These are phyloP conservation scores for Epistrophe grossulariae DNA, from an alignment of 2,888 invertebrate species.

Conservation along the genomic window DNA sequence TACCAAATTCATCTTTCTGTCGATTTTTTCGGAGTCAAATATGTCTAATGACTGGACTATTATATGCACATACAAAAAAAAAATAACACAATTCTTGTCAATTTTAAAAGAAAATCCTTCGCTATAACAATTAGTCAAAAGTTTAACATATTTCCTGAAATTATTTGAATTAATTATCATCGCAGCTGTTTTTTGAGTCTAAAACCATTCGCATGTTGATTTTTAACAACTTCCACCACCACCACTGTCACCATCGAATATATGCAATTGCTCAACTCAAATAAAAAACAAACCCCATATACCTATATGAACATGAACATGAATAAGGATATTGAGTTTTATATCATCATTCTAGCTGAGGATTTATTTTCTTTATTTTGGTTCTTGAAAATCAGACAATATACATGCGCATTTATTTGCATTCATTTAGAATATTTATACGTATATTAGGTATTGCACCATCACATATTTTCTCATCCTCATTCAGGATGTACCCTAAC, in stretches of 20 bases:
- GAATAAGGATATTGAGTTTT: slow-evolving; percentile 14
- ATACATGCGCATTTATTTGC: slow-evolving; percentile 76
- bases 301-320: not conserved
- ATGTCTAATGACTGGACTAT: too few relatives aligned
- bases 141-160: too few relatives aligned
- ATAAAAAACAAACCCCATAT: not conserved
- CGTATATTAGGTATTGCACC: slow-evolving; percentile 42
- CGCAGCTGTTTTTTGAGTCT: not conserved
- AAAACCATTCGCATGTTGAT: not conserved
- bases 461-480: slow-evolving; percentile 16
- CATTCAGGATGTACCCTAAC: not conserved
- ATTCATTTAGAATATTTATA: slow-evolving; percentile 60
- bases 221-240: not conserved
- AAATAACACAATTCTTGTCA: too few relatives aligned
- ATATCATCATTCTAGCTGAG: slow-evolving; percentile 41
- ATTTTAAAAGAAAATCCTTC: too few relatives aligned
- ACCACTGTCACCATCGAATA: not conserved
- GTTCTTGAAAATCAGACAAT: slow-evolving; percentile 69
- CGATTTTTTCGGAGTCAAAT: too few relatives aligned
- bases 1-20: too few relatives aligned
- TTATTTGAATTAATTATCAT: not conserved
- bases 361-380: slow-evolving; percentile 46
- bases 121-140: too few relatives aligned
- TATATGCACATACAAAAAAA: too few relatives aligned
- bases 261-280: not conserved